Conservation (phyloP, 2,797 vertebrate species). For the Limosa lapponica region DNA sequence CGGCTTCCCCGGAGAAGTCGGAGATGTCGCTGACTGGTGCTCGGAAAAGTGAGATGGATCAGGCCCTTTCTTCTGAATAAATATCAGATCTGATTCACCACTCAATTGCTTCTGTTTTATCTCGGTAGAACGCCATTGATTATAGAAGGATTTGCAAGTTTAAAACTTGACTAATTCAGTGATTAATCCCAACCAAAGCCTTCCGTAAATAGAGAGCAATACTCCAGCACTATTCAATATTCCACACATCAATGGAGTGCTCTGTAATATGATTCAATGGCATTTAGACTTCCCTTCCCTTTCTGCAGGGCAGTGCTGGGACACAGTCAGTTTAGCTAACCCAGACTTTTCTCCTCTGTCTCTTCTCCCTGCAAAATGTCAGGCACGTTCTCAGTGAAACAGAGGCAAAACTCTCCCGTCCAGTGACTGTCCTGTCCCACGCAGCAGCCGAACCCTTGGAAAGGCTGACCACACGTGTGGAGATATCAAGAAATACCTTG, state of each 20-base stretch:
- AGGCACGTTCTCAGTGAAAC: neutral
- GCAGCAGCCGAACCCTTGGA: neutral
- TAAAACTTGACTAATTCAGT: slow-evolving; percentile 25
- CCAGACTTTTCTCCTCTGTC: neutral
- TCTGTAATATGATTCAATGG: neutral
- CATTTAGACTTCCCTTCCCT: neutral
- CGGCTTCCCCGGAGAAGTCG: neutral
- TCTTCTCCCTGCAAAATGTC: neutral
- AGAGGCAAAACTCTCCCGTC: neutral
- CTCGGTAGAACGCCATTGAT: neutral
- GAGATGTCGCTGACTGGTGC: neutral
- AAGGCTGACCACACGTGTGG: neutral
- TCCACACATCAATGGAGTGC: neutral
- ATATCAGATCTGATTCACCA: slow-evolving; percentile 35
- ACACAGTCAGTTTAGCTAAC: neutral
- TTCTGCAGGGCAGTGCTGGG: neutral
- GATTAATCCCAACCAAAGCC: slow-evolving; percentile 31
- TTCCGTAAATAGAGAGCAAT: neutral
- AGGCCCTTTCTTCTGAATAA: slow-evolving; percentile 31
- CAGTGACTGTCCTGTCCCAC: neutral
- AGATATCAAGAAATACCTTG: neutral
- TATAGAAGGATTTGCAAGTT: slow-evolving; percentile 32
- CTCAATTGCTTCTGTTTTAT: slow-evolving; percentile 18
- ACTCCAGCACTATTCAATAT: neutral
- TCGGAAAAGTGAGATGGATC: neutral